phyloP scores from a whole-genome alignment of 92 coral and sea anemone genomes.

The Zoanthus solanderi region DNA sequence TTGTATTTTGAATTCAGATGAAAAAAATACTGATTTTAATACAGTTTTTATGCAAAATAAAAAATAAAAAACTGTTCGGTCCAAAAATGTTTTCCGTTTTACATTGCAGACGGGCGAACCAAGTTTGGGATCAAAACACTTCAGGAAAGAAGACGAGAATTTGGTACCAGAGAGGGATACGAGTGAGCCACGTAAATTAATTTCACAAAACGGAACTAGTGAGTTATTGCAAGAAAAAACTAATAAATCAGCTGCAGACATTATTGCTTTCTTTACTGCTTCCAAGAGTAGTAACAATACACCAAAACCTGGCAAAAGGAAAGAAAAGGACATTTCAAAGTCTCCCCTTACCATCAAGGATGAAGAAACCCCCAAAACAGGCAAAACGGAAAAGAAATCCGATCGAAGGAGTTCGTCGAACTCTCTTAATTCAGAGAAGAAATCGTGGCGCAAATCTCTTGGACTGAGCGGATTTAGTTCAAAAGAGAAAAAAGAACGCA shows the following conservation, averaged over 20 bases:
- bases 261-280: conserved; percentile 68
- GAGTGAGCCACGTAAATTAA: background rate
- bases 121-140: background rate
- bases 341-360: conserved; percentile 12
- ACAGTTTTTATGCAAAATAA: no score
- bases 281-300: conserved; percentile 42
- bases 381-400: conserved; percentile 53
- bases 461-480: conserved; percentile 78
- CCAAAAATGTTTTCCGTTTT: background rate
- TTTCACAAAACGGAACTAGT: conserved; percentile 19
- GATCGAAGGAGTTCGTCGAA: conserved; percentile 75
- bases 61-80: no score
- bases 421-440: conserved; percentile 72
- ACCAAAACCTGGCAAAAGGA: conserved; percentile 14
- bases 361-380: conserved; percentile 40
- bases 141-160: background rate
- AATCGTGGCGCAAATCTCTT: conserved; percentile 84
- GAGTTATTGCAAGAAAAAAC: conserved; percentile 42
- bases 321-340: conserved; percentile 39
- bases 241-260: conserved; percentile 61
- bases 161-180: conserved; percentile 42
- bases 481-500: conserved; percentile 82
- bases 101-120: background rate
- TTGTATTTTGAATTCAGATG: no score
- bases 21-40: no score